Evolutionary conservation across 2,888 invertebrate genomes (phyloP), one percentile per base, ranked within the genome.

Genomic region (Acleris sparsana): DNA sequence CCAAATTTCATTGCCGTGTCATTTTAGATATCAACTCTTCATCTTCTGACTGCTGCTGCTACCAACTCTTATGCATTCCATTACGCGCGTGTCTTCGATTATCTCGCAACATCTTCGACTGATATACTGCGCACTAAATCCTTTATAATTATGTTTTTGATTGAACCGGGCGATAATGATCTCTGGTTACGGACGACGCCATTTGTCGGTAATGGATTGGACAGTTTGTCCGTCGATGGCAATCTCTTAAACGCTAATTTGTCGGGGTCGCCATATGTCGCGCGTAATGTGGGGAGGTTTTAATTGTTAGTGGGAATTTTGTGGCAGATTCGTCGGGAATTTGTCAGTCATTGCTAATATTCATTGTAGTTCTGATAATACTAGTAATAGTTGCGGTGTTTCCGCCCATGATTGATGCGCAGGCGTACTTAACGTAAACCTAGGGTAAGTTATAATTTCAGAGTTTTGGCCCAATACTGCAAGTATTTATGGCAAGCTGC

Each of bases 181-280:
- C 86, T 86, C 87, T 86, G 86, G 85, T 88, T 85, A 85, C 86
- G 39, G 80, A 80, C 86, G 80, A 80, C 86, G 82, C 86, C 89
- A 88, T 89, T 89, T 89, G 91, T 86, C 77, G 80, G 76, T 88
- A 90, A 90, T 89, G 88, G 87, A 89, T 86, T 83, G 87, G 83
- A 84, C 85, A 82, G 80, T 82, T 82, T 80, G 84, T 79, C 76
- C 77, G 69, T 69, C 82, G 88, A 89, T 87, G 86, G 86, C 87
- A 86, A 90, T 90, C 91, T 91, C 82, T 88, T 88, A 86, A 88
- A 85, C 80, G 85, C 80, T 83, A 86, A 90, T 90, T 90, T 87
- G 88, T 86, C 80, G 80, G 75, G 73, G 72, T 68, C 72, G 82
- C 92, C 93, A 92, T 92, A 91, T 92, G 92, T 84, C 87, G 85